Conservation (phyloP, 2,888 invertebrate species). For the Sphaeridia pumilis region DNA sequence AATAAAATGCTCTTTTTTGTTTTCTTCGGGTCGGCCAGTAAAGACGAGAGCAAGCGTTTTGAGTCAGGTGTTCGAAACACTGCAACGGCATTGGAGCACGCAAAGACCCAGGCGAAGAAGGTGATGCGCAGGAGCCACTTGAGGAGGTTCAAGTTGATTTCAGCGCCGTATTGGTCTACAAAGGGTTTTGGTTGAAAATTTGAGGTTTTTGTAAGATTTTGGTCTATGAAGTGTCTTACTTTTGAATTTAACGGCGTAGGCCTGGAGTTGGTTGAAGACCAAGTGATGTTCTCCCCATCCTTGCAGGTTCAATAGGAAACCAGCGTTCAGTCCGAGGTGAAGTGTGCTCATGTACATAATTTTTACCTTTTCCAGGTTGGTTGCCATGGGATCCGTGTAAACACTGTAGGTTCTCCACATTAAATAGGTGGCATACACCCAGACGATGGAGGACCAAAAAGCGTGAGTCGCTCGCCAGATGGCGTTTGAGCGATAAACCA, state of each 20-base stretch:
- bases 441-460: neutral
- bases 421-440: neutral
- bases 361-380: neutral
- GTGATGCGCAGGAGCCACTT: neutral
- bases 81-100: neutral
- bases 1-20: neutral
- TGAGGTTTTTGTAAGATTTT: no score
- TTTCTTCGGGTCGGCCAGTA: neutral
- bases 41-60: neutral
- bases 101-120: neutral
- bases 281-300: neutral
- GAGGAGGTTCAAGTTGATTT: neutral
- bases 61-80: neutral
- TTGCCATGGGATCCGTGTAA: neutral
- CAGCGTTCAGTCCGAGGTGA: neutral
- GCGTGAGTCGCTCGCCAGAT: neutral
- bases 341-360: neutral
- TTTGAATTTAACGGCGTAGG: neutral
- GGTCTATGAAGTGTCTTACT: no score
- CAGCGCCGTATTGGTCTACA: neutral
- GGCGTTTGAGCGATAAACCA: neutral
- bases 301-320: neutral
- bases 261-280: neutral
- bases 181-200: no score
- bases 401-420: neutral